These are phyloP conservation scores for Perdita meconis DNA, from an alignment of 2,888 invertebrate species.

Conservation along the genomic window DNA sequence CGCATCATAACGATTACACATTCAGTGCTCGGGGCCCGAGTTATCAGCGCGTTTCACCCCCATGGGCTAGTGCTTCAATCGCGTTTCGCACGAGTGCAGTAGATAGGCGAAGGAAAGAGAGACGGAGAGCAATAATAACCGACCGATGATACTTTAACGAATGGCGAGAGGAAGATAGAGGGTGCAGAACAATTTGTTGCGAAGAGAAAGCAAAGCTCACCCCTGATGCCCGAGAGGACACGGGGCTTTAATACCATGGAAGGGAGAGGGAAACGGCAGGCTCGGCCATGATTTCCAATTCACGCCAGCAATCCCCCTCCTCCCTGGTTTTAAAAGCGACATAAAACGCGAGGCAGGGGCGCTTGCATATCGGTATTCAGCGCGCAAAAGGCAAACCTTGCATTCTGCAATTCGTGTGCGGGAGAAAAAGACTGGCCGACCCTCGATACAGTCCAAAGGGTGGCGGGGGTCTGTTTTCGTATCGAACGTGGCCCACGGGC, in stretches of 20 bases:
- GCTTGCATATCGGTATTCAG: conserved; percentile 71
- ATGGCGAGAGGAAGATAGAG: neutral
- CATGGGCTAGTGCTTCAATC: neutral
- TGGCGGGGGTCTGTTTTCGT: conserved; percentile 41
- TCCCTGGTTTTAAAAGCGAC: conserved; percentile 56
- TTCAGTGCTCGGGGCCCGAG: no score
- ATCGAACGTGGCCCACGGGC: neutral
- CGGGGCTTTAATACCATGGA: neutral
- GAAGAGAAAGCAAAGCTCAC: neutral
- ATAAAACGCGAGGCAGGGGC: conserved; percentile 22
- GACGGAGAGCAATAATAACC: conserved; percentile 21
- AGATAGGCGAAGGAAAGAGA: neutral
- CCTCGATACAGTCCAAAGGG: conserved; percentile 39
- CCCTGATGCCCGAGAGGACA: conserved; percentile 8
- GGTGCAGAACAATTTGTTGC: conserved; percentile 5
- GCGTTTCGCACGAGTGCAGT: neutral
- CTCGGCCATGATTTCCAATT: conserved; percentile 68
- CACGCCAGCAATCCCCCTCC: conserved; percentile 60
- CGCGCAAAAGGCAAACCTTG: conserved; percentile 74
- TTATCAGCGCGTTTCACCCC: neutral
- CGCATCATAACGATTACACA: no score
- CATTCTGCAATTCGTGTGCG: conserved; percentile 73
- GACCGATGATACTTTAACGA: conserved; percentile 24
- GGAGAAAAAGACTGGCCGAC: conserved; percentile 51
- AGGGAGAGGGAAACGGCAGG: neutral